A percentile compares a stretch with the other conserved stretches of the same genome.
These are phyloP conservation scores for Pedicia rivosa DNA, from an alignment of 2,888 invertebrate genomes.

Conservation along the genomic window DNA sequence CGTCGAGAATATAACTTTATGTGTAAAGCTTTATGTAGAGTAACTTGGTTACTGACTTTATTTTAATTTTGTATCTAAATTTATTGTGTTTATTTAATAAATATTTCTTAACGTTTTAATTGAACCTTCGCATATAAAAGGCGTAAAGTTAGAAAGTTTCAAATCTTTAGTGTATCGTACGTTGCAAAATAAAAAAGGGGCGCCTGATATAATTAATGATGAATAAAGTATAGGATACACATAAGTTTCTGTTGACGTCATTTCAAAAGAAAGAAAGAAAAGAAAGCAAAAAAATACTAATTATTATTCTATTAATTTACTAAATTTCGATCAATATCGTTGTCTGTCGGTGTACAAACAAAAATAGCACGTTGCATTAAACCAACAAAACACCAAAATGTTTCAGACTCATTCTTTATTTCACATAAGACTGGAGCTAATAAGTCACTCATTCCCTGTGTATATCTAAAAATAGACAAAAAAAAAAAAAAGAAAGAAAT, in stretches of 20 bases:
- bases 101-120: no score
- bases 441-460: slow-evolving; percentile 95
- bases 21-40: no score
- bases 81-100: no score
- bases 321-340: slow-evolving; percentile 87
- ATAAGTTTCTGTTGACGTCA: slow-evolving; percentile 13
- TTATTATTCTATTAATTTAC: slow-evolving; percentile 28
- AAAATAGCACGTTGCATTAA: slow-evolving; percentile 91
- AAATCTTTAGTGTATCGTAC: no score
- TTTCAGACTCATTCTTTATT: slow-evolving; percentile 86
- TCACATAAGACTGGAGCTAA: slow-evolving; percentile 85
- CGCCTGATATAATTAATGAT: no score
- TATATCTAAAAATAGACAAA: slow-evolving; percentile 36
- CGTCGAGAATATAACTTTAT: no score
- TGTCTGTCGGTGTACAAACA: slow-evolving; percentile 85
- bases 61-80: no score
- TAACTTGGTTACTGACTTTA: no score
- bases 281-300: background rate
- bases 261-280: slow-evolving; percentile 2
- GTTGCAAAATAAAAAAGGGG: no score
- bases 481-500: slow-evolving; percentile 10
- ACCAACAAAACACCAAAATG: slow-evolving; percentile 97
- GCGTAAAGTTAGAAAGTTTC: no score
- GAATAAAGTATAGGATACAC: no score
- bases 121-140: no score